Base-by-base conservation (phyloP, 1,140 invertebrate genomes). In the Heliothis virescens region DNA sequence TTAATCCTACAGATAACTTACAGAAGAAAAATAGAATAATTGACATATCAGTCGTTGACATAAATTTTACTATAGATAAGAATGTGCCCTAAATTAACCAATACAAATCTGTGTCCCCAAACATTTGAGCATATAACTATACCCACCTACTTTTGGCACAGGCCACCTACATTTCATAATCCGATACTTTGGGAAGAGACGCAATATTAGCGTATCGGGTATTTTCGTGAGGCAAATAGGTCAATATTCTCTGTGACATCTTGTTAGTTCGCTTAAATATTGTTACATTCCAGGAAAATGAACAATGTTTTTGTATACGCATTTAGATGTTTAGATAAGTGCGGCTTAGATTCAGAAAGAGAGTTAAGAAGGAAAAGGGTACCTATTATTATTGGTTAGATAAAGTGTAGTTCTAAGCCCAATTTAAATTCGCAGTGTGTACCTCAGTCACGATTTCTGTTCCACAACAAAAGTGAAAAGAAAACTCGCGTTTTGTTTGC, bases 161-260 rank as follows among this genome's bases (percentile, higher is more conserved):
- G 41, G n/a, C n/a, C n/a, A n/a, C n/a, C n/a, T n/a, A n/a, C n/a
- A 47, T 47, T 71, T 75, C 72, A 75, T 62, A 62, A 75, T 52
- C 72, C 41, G 72, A 75, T 75, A 75, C 29, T 75, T 41, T 47
- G 55, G 41, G 72, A 26, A 62, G 15, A n/a, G 47, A 53, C 67
- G 48, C 18, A 52, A 52, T 71, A 71, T 71, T 71, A 71, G 67
- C 48, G 26, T 72, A 72, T 75, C 72, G 47, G 29, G 13, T 75
- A 62, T 62, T 74, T 74, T 74, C 48, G 21, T 71, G 21, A 47
- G 16, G 47, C 55, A 75, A 75, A 75, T 62, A 75, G 72, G 57
- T 62, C 72, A 60, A 75, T 62, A 62, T 50, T 62, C 57, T 47
- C 18, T 50, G 41, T 60, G 72, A 75, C 72, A 59, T 60, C 72